A percentile compares a stretch with the other conserved stretches of the same genome.
Conservation (phyloP, 2,797 vertebrate genomes). For the Botia almorhae region DNA sequence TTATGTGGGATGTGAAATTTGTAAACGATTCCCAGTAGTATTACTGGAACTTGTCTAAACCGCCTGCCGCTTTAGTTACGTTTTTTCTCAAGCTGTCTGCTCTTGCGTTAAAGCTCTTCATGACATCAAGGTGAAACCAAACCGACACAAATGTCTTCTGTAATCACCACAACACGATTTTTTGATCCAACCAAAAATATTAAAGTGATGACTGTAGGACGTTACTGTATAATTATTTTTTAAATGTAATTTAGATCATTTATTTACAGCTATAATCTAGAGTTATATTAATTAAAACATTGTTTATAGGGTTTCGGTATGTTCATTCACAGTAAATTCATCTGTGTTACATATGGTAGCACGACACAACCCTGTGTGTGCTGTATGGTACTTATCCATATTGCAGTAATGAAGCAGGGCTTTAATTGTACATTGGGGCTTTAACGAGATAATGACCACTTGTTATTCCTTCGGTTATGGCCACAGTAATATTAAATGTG, state of each 20-base stretch:
- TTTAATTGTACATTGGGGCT: conserved; percentile 26
- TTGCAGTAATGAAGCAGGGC: conserved; percentile 17
- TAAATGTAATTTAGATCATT: no score
- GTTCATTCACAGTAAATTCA: neutral
- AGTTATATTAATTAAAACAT: no score
- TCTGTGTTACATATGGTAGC: neutral
- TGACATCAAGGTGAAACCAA: conserved; percentile 18
- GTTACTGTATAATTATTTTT: neutral
- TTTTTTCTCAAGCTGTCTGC: neutral
- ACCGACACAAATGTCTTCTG: neutral
- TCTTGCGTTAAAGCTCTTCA: neutral
- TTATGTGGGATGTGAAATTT: neutral
- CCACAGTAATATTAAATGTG: conserved; percentile 42
- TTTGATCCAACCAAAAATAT: neutral
- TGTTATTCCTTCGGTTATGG: conserved; percentile 17
- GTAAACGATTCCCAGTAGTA: neutral
- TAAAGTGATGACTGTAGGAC: neutral
- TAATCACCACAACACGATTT: neutral
- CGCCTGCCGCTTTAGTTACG: conserved; percentile 11
- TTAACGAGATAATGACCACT: conserved; percentile 35
- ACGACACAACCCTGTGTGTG: neutral
- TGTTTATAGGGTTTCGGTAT: neutral
- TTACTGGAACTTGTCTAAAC: conserved; percentile 40
- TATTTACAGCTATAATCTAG: no score
- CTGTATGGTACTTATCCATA: conserved; percentile 17